These are phyloP conservation scores for Diorhabda elongata DNA, from an alignment of 1,140 invertebrate species.

Conservation along the genomic window DNA sequence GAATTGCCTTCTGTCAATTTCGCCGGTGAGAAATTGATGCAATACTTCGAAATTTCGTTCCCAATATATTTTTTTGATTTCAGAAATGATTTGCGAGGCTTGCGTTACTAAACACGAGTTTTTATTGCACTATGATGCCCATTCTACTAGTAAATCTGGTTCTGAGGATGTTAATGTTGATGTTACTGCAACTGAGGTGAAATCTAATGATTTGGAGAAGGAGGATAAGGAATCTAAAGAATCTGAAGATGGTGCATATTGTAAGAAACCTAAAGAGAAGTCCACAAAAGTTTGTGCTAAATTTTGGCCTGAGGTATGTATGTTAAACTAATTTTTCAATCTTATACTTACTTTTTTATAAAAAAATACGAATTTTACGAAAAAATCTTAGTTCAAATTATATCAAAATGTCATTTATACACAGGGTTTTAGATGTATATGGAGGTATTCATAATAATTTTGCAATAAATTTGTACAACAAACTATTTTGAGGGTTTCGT, in stretches of 20 bases:
- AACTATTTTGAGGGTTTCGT: no score
- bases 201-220: not conserved
- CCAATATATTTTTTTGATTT: conserved; percentile 47
- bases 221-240: conserved; percentile 9
- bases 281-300: conserved; percentile 45
- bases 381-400: no score
- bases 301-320: conserved; percentile 60
- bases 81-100: conserved; percentile 73
- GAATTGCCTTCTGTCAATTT: conserved; percentile 53
- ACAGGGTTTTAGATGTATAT: no score
- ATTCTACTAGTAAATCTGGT: conserved; percentile 38
- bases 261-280: conserved; percentile 40
- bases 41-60: not conserved
- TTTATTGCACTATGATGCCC: conserved; percentile 64
- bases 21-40: conserved; percentile 36
- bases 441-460: no score
- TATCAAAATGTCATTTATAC: no score
- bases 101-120: conserved; percentile 75
- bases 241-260: conserved; percentile 24
- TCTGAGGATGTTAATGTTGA: conserved; percentile 26
- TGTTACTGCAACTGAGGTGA: conserved; percentile 13
- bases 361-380: no score
- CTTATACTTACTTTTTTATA: no score
- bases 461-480: no score
- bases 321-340: no score